Percentiles rank a stretch among this genome's conserved stretches.
These are phyloP conservation scores for Oryzias woworae DNA, from an alignment of 2,113 vertebrate genomes.

Conservation along the genomic window DNA sequence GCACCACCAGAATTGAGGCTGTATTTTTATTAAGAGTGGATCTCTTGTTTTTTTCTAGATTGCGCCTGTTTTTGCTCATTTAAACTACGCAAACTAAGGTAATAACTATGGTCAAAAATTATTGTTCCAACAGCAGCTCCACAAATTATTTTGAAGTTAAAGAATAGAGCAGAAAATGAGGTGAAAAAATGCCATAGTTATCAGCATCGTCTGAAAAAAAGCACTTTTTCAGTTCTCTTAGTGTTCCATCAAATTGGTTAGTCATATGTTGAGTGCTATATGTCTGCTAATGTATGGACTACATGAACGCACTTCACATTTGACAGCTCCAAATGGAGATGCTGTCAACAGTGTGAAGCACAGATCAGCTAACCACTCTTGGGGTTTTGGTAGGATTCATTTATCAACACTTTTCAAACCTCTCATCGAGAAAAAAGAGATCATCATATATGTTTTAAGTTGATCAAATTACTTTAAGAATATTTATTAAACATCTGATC, in stretches of 20 bases:
- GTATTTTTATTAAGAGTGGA: too few relatives aligned
- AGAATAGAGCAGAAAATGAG: constrained; percentile 6
- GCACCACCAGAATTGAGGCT: too few relatives aligned
- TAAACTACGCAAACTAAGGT: not conserved
- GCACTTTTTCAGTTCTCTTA: constrained; percentile 24
- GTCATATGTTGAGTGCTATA: constrained; percentile 34
- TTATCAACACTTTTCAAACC: constrained; percentile 16
- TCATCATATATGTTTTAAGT: not conserved
- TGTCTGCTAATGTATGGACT: constrained; percentile 36
- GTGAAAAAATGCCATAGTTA: constrained; percentile 13
- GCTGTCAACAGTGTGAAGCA: not conserved
- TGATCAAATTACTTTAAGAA: too few relatives aligned
- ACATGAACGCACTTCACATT: constrained; percentile 37
- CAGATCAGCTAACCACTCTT: constrained; percentile 8
- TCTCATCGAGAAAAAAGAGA: not conserved
- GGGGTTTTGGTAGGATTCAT: constrained; percentile 8
- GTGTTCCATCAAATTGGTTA: constrained; percentile 33
- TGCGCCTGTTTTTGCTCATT: not conserved
- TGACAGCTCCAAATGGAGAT: constrained; percentile 22
- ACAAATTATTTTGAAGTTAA: constrained; percentile 16
- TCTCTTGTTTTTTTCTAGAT: too few relatives aligned
- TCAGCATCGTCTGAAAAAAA: constrained; percentile 17
- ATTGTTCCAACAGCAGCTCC: constrained; percentile 11
- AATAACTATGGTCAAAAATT: not conserved
- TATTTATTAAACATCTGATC: too few relatives aligned